Evolutionary conservation across 2,888 invertebrate species (phyloP).

Genomic region (Drosophila diplacantha): DNA sequence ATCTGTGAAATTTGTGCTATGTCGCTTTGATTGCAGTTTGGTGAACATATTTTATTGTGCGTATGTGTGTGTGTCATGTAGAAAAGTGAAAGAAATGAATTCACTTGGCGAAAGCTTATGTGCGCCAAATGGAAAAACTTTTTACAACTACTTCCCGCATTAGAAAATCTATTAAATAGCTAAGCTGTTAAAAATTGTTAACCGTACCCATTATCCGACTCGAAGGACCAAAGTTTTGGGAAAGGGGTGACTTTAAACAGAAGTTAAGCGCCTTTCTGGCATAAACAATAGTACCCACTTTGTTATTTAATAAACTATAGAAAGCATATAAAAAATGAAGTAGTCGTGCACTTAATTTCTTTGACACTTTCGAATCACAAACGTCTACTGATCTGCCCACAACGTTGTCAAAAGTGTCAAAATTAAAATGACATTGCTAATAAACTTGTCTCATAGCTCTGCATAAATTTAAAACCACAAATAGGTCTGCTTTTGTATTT

Average conservation of each 20-base stretch:
- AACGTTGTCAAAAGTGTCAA: neutral
- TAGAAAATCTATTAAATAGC: constrained; percentile 3
- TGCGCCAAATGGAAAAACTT: constrained; percentile 21
- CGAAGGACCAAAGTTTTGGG: neutral
- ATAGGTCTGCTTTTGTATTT: neutral
- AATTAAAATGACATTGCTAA: neutral
- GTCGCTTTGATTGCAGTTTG: constrained; percentile 57
- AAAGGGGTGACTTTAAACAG: no score
- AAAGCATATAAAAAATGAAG: neutral
- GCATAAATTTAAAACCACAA: neutral
- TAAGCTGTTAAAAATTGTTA: neutral
- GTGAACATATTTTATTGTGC: constrained; percentile 37
- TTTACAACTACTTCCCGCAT: constrained; percentile 5
- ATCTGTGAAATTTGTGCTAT: constrained; percentile 61
- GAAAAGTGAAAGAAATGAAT: constrained; percentile 10
- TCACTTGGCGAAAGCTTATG: constrained; percentile 18
- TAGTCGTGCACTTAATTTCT: neutral
- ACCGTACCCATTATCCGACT: neutral
- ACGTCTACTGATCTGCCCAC: neutral
- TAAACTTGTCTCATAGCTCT: neutral
- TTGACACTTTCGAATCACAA: neutral
- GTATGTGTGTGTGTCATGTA: constrained; percentile 17
- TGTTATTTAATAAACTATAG: neutral
- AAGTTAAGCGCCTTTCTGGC: no score
- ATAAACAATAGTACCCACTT: no score